phyloP scores from a whole-genome alignment of 2,888 invertebrate genomes.

The Patella caerulea region DNA sequence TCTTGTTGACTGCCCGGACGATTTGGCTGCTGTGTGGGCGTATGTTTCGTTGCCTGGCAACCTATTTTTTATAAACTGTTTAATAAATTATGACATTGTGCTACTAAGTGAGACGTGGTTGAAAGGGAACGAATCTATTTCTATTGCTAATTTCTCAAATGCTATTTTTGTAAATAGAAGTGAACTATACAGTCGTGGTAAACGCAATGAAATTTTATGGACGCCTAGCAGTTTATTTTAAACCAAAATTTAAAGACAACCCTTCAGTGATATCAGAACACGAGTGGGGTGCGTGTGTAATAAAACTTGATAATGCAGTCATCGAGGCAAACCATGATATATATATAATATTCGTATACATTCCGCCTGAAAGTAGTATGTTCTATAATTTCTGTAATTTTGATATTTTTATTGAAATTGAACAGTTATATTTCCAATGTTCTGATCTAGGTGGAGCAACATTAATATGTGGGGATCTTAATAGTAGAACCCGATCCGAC shows the following conservation, averaged over 20 bases:
- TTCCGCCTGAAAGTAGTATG: neutral
- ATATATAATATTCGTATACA: neutral
- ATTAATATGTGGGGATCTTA: neutral
- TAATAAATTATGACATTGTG: neutral
- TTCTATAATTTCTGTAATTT: neutral
- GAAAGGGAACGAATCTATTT: neutral
- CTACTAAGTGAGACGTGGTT: neutral
- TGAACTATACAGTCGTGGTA: too few relatives aligned
- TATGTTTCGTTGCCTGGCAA: too few relatives aligned
- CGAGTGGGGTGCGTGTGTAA: neutral
- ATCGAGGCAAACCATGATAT: neutral
- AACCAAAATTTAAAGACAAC: neutral
- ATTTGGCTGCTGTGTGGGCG: too few relatives aligned
- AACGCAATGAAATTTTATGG: neutral
- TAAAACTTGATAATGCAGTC: neutral
- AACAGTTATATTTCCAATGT: neutral
- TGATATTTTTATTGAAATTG: slow-evolving; percentile 1
- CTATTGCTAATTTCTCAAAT: neutral
- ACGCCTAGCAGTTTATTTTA: neutral
- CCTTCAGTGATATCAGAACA: neutral
- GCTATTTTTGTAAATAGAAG: neutral
- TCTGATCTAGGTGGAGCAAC: neutral
- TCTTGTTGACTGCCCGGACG: too few relatives aligned
- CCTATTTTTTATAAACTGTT: neutral
- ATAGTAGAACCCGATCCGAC: neutral